Conservation (phyloP, 2,888 invertebrate species). For the Tethea ocularis region DNA sequence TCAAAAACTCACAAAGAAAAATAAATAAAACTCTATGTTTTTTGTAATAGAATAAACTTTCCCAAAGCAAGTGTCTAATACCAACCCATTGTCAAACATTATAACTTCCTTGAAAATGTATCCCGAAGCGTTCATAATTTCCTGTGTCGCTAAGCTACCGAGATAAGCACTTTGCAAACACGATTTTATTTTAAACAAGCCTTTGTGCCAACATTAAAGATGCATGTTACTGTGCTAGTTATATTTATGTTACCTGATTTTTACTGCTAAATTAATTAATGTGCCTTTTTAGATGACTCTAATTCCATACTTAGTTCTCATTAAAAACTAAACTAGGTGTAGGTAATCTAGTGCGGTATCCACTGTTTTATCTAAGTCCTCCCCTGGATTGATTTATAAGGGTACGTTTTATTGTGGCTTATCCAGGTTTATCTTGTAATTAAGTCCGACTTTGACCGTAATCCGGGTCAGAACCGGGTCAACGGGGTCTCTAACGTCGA, state of each 20-base stretch:
- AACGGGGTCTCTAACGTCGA: constrained; percentile 36
- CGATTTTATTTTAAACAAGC: not conserved
- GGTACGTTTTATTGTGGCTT: constrained; percentile 63
- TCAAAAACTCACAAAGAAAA: not conserved
- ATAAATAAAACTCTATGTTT: not conserved
- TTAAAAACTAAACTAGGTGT: constrained; percentile 17
- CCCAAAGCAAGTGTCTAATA: constrained; percentile 7
- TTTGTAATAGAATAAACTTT: not conserved
- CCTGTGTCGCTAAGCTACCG: constrained; percentile 1
- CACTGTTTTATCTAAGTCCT: constrained; percentile 49
- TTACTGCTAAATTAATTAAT: no score
- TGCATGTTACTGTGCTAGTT: not conserved
- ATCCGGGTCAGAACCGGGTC: constrained; percentile 47
- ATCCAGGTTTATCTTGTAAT: constrained; percentile 66
- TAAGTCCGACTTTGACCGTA: constrained; percentile 59
- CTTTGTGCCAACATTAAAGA: constrained; percentile 6
- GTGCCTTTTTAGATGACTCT: no score
- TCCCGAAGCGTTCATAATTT: constrained; percentile 5
- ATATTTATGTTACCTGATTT: not conserved
- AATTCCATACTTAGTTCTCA: not conserved
- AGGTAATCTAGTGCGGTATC: constrained; percentile 22
- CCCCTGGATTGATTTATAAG: constrained; percentile 62
- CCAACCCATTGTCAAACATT: constrained; percentile 1
- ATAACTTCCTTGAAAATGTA: constrained; percentile 2
- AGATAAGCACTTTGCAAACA: constrained; percentile 9